These are phyloP conservation scores for Papilio elwesi DNA, from an alignment of 2,888 invertebrate genomes.

Conservation along the genomic window DNA sequence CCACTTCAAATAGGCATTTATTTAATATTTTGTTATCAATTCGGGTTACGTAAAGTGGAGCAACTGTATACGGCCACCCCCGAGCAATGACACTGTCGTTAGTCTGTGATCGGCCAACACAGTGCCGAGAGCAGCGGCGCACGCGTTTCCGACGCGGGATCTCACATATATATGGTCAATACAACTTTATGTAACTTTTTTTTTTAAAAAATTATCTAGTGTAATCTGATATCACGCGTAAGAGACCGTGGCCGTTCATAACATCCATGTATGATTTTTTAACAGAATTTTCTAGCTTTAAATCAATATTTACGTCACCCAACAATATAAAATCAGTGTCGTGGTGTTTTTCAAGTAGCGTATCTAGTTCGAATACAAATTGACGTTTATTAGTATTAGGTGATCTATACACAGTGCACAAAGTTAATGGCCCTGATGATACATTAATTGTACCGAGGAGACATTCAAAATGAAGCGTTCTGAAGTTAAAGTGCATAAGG, in stretches of 20 bases:
- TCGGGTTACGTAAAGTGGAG: conserved; percentile 3
- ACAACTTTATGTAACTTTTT: conserved; percentile 30
- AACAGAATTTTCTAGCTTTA: background rate
- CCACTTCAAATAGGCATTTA: background rate
- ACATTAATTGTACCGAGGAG: background rate
- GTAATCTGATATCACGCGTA: conserved; percentile 27
- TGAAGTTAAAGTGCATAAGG: conserved; percentile 15
- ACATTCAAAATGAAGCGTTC: no score
- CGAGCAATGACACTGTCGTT: background rate
- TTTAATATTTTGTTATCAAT: conserved; percentile 13
- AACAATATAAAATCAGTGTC: conserved; percentile 12
- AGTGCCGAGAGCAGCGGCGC: conserved; percentile 5
- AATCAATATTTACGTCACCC: conserved; percentile 11
- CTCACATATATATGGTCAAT: conserved; percentile 12
- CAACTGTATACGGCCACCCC: background rate
- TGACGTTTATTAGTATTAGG: conserved; percentile 8
- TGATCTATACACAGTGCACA: conserved; percentile 3
- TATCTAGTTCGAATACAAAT: background rate
- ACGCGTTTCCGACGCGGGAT: background rate
- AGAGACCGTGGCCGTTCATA: conserved; percentile 20
- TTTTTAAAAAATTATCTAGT: conserved; percentile 29
- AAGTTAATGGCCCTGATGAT: background rate
- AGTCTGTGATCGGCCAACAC: background rate
- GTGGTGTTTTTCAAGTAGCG: background rate
- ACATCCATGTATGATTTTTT: conserved; percentile 29